phyloP scores from a whole-genome alignment of 2,113 vertebrate species.

The Gila orcuttii region DNA sequence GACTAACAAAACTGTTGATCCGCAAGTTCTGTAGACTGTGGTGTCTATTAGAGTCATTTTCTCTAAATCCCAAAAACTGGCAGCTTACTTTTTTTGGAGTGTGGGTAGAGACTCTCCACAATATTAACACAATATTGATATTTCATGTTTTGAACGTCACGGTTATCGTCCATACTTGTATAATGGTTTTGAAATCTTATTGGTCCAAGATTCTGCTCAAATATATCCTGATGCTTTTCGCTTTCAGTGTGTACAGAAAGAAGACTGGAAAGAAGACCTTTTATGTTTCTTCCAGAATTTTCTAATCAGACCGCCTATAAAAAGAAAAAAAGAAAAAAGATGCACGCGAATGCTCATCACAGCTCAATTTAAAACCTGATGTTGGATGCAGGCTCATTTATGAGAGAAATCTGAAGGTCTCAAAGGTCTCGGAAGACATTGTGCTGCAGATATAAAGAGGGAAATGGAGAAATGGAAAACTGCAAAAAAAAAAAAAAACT shows the following conservation, averaged over 20 bases:
- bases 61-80: too few species aligned
- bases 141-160: too few species aligned
- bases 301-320: constrained; percentile 33
- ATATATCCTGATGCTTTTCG: neutral
- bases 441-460: constrained; percentile 2
- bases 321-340: neutral
- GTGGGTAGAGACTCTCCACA: too few species aligned
- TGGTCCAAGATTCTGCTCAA: neutral
- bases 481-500: constrained; percentile 38
- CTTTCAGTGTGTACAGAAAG: neutral
- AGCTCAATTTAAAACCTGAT: constrained; percentile 21
- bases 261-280: neutral
- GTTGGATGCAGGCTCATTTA: constrained; percentile 27
- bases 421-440: constrained; percentile 11
- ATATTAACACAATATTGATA: too few species aligned
- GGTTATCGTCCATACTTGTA: too few species aligned
- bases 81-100: too few species aligned
- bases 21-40: too few species aligned
- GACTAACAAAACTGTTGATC: too few species aligned
- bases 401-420: constrained; percentile 24
- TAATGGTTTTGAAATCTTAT: neutral
- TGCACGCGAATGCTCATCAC: neutral
- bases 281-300: constrained; percentile 17
- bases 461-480: constrained; percentile 22
- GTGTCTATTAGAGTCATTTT: too few species aligned